phyloP scores from a whole-genome alignment of 1,140 invertebrate genomes.

The Tetranychus cinnabarinus region DNA sequence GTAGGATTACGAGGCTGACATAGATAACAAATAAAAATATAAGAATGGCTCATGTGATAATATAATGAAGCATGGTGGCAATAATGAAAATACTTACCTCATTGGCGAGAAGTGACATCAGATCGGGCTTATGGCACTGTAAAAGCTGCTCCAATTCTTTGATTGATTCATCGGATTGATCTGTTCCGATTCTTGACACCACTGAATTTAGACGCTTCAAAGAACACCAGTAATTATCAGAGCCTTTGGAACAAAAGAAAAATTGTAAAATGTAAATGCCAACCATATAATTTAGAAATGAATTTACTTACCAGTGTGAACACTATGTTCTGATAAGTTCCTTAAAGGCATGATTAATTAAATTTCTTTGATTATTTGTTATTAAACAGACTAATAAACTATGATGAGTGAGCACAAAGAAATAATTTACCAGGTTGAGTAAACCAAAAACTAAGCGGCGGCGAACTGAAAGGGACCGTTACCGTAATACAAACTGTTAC shows the following conservation, averaged over 20 bases:
- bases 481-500: too few relatives aligned
- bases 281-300: too few relatives aligned
- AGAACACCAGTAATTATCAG: constrained; percentile 2
- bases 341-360: too few relatives aligned
- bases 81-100: constrained; percentile 36
- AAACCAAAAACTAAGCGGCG: too few relatives aligned
- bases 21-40: constrained; percentile 15
- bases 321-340: too few relatives aligned
- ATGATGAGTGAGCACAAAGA: too few relatives aligned
- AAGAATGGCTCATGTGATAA: constrained; percentile 5
- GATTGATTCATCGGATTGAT: constrained; percentile 24
- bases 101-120: constrained; percentile 61
- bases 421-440: too few relatives aligned
- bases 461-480: too few relatives aligned
- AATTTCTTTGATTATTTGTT: too few relatives aligned
- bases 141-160: constrained; percentile 53
- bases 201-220: constrained; percentile 3
- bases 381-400: too few relatives aligned
- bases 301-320: too few relatives aligned
- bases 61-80: not conserved
- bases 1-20: constrained; percentile 44
- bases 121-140: constrained; percentile 57
- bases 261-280: not conserved
- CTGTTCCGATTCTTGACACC: not conserved
- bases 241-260: not conserved